Evolutionary conservation across 2,888 invertebrate genomes (phyloP), one percentile per base, ranked within the genome.

Genomic region (Xestia sexstrigata): DNA sequence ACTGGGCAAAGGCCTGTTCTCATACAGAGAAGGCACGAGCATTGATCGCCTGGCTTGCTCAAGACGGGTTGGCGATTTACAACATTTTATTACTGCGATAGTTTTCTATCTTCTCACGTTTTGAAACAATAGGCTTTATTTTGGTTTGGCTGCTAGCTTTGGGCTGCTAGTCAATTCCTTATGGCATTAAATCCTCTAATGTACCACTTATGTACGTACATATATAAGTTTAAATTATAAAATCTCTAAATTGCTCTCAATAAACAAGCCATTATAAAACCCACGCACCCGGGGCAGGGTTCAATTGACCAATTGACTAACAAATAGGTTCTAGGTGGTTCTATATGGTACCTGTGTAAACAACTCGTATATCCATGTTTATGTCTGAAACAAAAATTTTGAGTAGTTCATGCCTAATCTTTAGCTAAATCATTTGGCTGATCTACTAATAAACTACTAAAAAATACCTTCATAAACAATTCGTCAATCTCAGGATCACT

Each of bases 261-360:
- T 35, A 65, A 45, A 47, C 35, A n/a, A 11, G 26, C 11, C 5
- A 60, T 42, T n/a, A 42, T n/a, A 17, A 15, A 23, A 39, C 1
- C 55, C 15, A 8, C 20, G 23, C 20, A 20, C 26, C 20, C 4
- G 42, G 30, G n/a, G 30, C 72, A 30, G 11, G 30, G 52, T 71
- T 65, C 52, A 65, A 79, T 65, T 78, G 20, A 13, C 8, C 55
- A 65, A 70, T 65, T 65, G 15, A 55, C 9, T 62, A 45, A 39
- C 20, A 69, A 45, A 52, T 67, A 35, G 23, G 15, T 60, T 47
- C 26, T 42, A 45, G 30, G 20, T 45, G 17, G 23, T 75, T 17
- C 39, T 75, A 39, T n/a, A n/a, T n/a, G 30, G n/a, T n/a, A 7
- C 2, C 6, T 17, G 47, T 55, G 17, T 75, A 62, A n/a, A 49